Conservation (phyloP, 2,797 vertebrate genomes). For the Monodelphis domestica region DNA sequence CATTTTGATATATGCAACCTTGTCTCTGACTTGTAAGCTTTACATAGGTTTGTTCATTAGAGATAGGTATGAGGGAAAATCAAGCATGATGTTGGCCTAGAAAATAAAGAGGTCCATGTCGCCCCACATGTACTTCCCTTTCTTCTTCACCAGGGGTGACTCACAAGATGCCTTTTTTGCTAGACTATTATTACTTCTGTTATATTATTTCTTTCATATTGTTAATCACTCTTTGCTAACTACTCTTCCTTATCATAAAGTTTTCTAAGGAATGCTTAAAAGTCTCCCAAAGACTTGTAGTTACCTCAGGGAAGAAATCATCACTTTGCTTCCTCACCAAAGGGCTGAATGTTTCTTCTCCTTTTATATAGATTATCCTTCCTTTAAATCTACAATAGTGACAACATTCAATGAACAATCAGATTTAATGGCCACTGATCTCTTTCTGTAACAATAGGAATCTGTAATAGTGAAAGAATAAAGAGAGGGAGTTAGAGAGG, state of each 20-base stretch:
- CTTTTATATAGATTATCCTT: not conserved
- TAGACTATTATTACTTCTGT: not conserved
- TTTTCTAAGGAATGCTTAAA: not conserved
- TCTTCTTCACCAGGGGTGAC: not conserved
- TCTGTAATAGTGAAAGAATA: not conserved
- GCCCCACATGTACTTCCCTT: not conserved
- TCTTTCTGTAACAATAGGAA: not conserved
- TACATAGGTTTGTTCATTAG: too few relatives aligned
- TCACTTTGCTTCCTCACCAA: not conserved
- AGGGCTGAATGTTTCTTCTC: not conserved
- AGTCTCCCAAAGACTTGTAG: not conserved
- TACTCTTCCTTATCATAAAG: not conserved
- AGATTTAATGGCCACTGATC: not conserved
- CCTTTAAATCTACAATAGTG: not conserved
- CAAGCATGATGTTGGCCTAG: not conserved
- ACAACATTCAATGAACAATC: not conserved
- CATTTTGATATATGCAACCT: not conserved
- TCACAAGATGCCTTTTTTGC: not conserved
- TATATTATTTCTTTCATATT: not conserved
- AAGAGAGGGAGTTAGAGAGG: not conserved
- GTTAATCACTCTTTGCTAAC: not conserved
- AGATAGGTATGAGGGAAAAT: too few relatives aligned
- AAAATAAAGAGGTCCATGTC: not conserved
- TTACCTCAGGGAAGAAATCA: not conserved
- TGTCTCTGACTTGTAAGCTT: too few relatives aligned